Percentiles rank a stretch among this genome's conserved stretches.
These are phyloP conservation scores for Brienomyrus brachyistius DNA, from an alignment of 2,113 vertebrate species.

Conservation along the genomic window DNA sequence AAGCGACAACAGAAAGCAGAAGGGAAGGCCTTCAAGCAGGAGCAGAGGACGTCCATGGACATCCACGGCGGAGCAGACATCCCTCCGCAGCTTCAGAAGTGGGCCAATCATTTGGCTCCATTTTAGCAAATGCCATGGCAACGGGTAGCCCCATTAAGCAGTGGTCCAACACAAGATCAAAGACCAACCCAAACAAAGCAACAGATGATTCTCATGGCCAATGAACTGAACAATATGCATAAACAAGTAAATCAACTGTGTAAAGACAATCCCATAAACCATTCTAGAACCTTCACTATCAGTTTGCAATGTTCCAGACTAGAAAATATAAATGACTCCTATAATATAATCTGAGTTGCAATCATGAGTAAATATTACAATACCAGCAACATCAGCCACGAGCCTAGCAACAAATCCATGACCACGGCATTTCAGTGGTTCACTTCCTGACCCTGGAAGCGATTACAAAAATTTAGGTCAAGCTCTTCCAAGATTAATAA, in stretches of 20 bases:
- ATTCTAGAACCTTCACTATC: background rate
- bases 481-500: conserved; percentile 33
- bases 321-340: background rate
- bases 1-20: background rate
- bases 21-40: background rate
- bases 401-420: background rate
- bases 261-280: background rate
- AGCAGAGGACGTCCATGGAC: background rate
- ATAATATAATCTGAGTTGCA: background rate
- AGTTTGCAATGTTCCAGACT: background rate
- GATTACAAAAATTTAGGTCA: conserved; percentile 10
- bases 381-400: background rate
- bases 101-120: conserved; percentile 23
- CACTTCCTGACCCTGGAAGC: background rate
- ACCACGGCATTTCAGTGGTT: background rate
- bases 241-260: background rate
- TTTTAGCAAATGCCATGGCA: conserved; percentile 27
- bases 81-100: conserved; percentile 22
- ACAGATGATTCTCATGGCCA: background rate
- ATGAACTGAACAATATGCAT: background rate
- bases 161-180: background rate
- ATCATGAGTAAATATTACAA: background rate
- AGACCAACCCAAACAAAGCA: background rate
- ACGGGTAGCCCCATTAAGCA: background rate
- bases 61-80: background rate